Conservation (phyloP, 2,797 vertebrate genomes). For the Typhlichthys subterraneus region DNA sequence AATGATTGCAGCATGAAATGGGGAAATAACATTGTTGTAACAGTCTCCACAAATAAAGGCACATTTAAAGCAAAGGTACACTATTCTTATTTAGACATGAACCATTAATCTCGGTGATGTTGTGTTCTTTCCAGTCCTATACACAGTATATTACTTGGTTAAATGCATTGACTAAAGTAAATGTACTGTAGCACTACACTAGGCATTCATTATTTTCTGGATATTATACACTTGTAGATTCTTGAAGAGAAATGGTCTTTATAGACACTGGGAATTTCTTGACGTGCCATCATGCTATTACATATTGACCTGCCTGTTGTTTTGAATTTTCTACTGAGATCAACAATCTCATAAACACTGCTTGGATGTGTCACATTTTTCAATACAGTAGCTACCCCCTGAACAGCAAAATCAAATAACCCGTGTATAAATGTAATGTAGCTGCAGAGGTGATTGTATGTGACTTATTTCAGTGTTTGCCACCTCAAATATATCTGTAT, state of each 20-base stretch:
- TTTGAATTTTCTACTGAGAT: conserved; percentile 33
- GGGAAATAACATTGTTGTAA: conserved; percentile 51
- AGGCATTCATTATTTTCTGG: conserved; percentile 5
- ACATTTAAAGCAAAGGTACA: conserved; percentile 23
- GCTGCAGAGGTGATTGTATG: conserved; percentile 26
- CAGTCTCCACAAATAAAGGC: conserved; percentile 47
- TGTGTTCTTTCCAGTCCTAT: neutral
- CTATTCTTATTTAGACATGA: neutral
- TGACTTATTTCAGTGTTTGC: conserved; percentile 27
- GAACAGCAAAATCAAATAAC: conserved; percentile 39
- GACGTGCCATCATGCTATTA: conserved; percentile 29
- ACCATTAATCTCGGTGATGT: neutral
- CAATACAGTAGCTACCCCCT: conserved; percentile 39
- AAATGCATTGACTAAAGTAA: too few species aligned
- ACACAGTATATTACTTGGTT: too few species aligned
- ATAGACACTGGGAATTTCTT: conserved; percentile 17
- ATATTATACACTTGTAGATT: conserved; percentile 16
- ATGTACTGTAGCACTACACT: neutral
- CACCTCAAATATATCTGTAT: conserved; percentile 42
- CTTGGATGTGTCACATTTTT: conserved; percentile 32
- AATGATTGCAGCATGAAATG: conserved; percentile 65
- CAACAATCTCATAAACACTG: conserved; percentile 31
- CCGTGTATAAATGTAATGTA: conserved; percentile 41
- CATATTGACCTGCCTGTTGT: conserved; percentile 36
- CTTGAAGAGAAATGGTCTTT: too few species aligned